Conservation (phyloP, 2,797 vertebrate species). For the Lophotriccus pileatus region DNA sequence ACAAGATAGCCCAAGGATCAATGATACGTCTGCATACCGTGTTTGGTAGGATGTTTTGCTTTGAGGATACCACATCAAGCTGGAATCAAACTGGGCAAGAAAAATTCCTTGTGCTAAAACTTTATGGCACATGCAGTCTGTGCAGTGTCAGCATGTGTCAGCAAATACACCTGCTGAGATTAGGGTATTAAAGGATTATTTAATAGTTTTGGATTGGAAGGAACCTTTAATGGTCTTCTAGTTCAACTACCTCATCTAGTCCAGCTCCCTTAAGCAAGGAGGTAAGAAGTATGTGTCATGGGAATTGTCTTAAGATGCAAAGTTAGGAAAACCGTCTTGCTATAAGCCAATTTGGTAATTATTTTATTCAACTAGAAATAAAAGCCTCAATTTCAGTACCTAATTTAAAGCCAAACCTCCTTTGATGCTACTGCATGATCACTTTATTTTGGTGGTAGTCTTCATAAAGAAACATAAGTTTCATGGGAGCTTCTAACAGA, state of each 20-base stretch:
- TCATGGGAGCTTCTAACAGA: background rate
- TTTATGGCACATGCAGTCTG: background rate
- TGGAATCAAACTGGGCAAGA: background rate
- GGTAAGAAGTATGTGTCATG: background rate
- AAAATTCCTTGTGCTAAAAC: background rate
- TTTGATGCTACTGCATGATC: background rate
- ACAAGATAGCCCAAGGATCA: background rate
- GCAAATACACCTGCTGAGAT: background rate
- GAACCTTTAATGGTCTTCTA: background rate
- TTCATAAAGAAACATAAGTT: background rate
- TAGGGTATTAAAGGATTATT: rapidly evolving
- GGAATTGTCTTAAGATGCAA: background rate
- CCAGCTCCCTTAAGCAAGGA: background rate
- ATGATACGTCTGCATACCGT: background rate
- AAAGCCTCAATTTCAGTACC: background rate
- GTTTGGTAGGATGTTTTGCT: background rate
- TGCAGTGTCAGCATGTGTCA: background rate
- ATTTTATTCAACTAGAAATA: background rate
- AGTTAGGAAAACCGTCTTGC: background rate
- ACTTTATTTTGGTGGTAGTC: background rate
- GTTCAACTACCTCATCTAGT: background rate
- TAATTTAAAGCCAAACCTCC: background rate
- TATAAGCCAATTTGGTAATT: background rate
- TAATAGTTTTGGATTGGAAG: background rate
- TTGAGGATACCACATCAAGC: background rate